Evolutionary conservation across 2,888 invertebrate species (phyloP), one percentile per base, ranked within the genome.

Genomic region (Malthinus flaveolus): DNA sequence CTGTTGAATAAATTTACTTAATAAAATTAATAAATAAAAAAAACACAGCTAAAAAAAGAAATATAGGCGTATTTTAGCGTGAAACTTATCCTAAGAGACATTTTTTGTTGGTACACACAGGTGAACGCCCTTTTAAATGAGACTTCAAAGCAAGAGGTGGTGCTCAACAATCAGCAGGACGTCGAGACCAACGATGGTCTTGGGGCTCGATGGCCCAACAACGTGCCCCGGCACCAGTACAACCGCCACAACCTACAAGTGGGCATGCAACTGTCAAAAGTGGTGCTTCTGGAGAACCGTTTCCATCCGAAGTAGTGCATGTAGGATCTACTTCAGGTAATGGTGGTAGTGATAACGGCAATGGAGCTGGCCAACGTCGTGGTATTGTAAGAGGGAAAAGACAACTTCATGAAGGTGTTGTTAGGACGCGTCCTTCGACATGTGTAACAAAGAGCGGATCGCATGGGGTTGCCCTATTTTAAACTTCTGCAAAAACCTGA

Each of bases 401-500:
- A 2, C 66, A 79, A 0, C 67, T 83, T 0, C 71, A 80, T 1
- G 74, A 80, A 0, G 83, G 83, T 23, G 65, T 85, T 0, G 12
- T 53, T 1, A 65, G 80, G 1, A 82, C 80, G 2, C 69, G 73
- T 3, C 79, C 80, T 1, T 42, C 63, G 0, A 36, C 50, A 5
- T 46, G 75, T 0, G 52, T 32, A 0, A 61, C 70, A 0, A 81
- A 81, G 49, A 69, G 68, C 61, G 90, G 90, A 0, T 39, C 39
- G 0, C 63, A 73, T 12, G 90, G 91, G 0, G 66, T 56, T 0
- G 74, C 71, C 0, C 69, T 92, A 89, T 64, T 92, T 90, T 65
- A 79, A 82, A 0, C 71, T 92, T 0, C 52, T 87, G 1, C 84
- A 85, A 1, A 82, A 83, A 0, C 84, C 88, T 0, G 81, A 87